Percentiles rank a stretch among this genome's conserved stretches.
Conservation (phyloP, 2,888 invertebrate species). For the Oithona nana region DNA sequence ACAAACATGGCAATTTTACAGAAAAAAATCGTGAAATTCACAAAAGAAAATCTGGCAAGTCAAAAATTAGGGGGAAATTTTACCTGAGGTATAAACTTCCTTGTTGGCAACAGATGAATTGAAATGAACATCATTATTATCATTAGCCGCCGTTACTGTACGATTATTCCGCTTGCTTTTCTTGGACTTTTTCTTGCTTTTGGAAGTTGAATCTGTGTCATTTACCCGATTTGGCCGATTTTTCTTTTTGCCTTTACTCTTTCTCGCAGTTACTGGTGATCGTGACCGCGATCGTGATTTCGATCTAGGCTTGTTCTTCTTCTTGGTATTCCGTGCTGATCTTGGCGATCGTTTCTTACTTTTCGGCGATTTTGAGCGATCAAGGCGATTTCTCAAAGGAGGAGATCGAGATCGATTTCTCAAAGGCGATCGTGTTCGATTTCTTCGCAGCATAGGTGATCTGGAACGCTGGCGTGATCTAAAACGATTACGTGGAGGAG, state of each 20-base stretch:
- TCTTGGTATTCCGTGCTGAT: not conserved
- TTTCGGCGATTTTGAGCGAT: too few species aligned
- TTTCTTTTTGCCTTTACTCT: not conserved
- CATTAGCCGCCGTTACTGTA: not conserved
- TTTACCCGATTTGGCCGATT: not conserved
- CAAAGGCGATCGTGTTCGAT: not conserved
- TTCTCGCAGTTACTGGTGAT: not conserved
- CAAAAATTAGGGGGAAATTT: too few species aligned
- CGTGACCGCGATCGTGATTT: not conserved
- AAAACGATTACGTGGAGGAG: constrained; percentile 21
- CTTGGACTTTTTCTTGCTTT: not conserved
- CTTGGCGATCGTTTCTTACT: too few species aligned
- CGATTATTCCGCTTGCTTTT: not conserved
- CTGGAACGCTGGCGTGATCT: constrained; percentile 21
- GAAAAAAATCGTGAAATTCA: too few species aligned
- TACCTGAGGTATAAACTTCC: constrained; percentile 75
- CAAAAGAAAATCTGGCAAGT: too few species aligned
- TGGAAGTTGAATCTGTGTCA: not conserved
- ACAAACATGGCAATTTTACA: too few species aligned
- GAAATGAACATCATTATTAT: too few species aligned
- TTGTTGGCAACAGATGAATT: constrained; percentile 30
- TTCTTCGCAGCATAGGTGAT: constrained; percentile 26
- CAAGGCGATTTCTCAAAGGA: too few species aligned
- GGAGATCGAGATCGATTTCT: not conserved
- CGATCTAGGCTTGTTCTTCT: not conserved